These are phyloP conservation scores for Oryzias javanicus DNA, from an alignment of 2,113 vertebrate genomes.

Conservation along the genomic window DNA sequence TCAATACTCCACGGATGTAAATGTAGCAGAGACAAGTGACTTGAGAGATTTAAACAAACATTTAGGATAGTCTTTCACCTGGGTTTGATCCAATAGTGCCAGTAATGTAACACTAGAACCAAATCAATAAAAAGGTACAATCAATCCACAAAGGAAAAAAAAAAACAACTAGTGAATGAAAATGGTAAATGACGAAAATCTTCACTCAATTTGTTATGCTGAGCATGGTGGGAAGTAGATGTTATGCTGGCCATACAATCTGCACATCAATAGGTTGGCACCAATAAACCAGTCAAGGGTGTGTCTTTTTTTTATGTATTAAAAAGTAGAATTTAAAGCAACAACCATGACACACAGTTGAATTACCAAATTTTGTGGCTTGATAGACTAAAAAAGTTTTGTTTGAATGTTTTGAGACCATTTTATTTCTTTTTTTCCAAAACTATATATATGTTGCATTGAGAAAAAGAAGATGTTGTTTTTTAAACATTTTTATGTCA, in stretches of 20 bases:
- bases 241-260: constrained; percentile 1
- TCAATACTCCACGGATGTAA: constrained; percentile 4
- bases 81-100: constrained; percentile 12
- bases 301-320: background rate
- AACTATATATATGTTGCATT: too few relatives aligned
- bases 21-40: constrained; percentile 7
- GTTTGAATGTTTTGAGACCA: too few relatives aligned
- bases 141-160: too few relatives aligned
- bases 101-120: constrained; percentile 1
- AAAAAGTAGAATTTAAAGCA: too few relatives aligned
- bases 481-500: too few relatives aligned
- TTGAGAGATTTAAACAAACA: constrained; percentile 8
- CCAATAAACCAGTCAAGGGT: too few relatives aligned
- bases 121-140: background rate
- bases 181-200: background rate
- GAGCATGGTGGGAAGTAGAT: background rate
- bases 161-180: background rate
- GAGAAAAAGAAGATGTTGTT: too few relatives aligned
- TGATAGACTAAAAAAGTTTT: too few relatives aligned
- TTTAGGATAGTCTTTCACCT: constrained; percentile 12
- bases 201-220: background rate
- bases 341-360: too few relatives aligned
- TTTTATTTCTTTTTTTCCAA: too few relatives aligned
- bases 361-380: too few relatives aligned
- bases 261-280: too few relatives aligned